Percentiles rank a stretch among this genome's conserved stretches.
phyloP scores from a whole-genome alignment of 53 echinoderm and acorn worm species.

The Patiria pectinifera region DNA sequence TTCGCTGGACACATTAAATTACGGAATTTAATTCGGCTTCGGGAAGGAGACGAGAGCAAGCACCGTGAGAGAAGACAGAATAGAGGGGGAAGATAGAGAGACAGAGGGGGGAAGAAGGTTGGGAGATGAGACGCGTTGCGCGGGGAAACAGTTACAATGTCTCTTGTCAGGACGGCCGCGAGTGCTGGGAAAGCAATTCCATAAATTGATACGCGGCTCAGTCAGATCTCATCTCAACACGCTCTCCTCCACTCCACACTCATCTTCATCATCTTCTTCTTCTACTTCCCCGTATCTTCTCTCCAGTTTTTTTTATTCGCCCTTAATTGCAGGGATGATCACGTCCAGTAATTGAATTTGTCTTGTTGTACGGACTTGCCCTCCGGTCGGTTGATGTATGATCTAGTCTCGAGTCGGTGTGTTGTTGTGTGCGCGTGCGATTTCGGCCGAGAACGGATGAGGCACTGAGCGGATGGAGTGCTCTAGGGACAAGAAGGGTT shows the following conservation, averaged over 20 bases:
- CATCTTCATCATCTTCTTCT: too few relatives aligned
- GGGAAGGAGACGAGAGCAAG: background rate
- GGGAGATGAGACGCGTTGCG: background rate
- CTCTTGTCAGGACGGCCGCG: background rate
- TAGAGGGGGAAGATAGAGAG: background rate
- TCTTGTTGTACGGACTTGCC: constrained; percentile 40
- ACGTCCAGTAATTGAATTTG: constrained; percentile 54
- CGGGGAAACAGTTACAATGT: constrained; percentile 5
- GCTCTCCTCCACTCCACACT: background rate
- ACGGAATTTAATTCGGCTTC: constrained; percentile 45
- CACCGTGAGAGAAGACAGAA: background rate
- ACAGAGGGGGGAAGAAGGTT: background rate
- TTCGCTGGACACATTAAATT: constrained; percentile 57
- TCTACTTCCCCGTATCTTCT: background rate
- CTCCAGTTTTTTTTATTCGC: constrained; percentile 29
- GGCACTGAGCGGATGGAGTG: background rate
- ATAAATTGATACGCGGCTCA: constrained; percentile 33
- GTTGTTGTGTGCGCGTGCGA: background rate
- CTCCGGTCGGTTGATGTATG: background rate
- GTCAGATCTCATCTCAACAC: constrained; percentile 4
- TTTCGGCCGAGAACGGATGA: background rate
- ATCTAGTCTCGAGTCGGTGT: background rate
- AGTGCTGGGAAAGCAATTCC: constrained; percentile 41
- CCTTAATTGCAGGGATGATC: constrained; percentile 54
- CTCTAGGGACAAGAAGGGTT: background rate